phyloP scores from a whole-genome alignment of 2,113 vertebrate species.

The Aegotheles bennettii region DNA sequence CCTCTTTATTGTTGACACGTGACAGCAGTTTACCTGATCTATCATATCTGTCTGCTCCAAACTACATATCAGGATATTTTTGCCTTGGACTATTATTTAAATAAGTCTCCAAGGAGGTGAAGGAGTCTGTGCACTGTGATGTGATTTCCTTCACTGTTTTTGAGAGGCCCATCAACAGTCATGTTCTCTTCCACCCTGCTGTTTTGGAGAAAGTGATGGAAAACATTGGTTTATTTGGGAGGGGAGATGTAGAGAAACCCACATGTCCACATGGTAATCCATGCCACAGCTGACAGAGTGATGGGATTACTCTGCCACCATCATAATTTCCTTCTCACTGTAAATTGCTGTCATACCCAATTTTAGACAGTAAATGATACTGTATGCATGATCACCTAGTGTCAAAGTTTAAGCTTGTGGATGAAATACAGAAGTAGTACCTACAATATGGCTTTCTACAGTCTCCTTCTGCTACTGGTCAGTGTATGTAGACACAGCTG shows the following conservation, averaged over 20 bases:
- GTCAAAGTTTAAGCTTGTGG: background rate
- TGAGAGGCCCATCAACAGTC: background rate
- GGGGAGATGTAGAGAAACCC: background rate
- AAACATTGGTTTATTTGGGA: background rate
- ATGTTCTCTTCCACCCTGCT: background rate
- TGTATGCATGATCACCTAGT: background rate
- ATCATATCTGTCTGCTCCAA: background rate
- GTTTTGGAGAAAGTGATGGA: background rate
- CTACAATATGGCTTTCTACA: background rate
- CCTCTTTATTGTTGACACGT: accelerated
- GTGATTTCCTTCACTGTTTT: background rate
- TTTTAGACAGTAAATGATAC: background rate
- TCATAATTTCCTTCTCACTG: background rate
- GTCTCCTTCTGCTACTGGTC: accelerated
- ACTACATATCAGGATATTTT: background rate
- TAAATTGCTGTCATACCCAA: background rate
- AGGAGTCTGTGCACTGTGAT: background rate
- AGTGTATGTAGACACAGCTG: background rate
- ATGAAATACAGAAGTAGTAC: background rate
- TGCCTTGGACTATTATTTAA: background rate
- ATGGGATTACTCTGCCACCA: background rate
- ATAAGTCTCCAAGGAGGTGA: background rate
- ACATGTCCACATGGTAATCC: accelerated
- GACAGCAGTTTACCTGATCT: background rate
- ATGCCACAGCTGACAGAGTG: background rate